These are phyloP conservation scores for Heterocephalus glaber DNA, from an alignment of 2,113 vertebrate genomes.

Conservation along the genomic window DNA sequence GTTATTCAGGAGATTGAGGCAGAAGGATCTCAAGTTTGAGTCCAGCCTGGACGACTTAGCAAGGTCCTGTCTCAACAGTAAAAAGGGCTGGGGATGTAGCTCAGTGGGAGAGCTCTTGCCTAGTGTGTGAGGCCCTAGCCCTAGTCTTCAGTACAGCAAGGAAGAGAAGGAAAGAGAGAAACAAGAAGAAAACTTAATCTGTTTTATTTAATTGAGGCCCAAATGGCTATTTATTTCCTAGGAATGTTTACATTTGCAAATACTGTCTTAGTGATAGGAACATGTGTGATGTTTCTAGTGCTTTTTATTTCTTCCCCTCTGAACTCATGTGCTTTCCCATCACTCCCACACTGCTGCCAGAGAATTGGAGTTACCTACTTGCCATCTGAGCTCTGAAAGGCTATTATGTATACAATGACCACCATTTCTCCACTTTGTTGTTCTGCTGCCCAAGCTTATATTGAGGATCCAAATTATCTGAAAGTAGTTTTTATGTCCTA, in stretches of 20 bases:
- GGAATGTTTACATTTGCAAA: not conserved
- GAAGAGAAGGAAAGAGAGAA: not conserved
- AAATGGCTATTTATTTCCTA: not conserved
- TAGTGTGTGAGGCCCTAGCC: not conserved
- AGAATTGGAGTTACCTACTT: not conserved
- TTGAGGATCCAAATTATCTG: not conserved
- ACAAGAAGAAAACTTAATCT: not conserved
- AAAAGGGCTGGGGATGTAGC: not conserved
- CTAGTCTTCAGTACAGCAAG: not conserved
- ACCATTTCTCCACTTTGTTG: conserved; percentile 17
- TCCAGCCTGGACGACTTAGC: not conserved
- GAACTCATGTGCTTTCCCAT: not conserved
- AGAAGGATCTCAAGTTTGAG: not conserved
- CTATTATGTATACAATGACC: not conserved
- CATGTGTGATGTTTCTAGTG: not conserved
- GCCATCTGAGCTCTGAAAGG: not conserved
- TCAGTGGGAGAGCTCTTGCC: not conserved
- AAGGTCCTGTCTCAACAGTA: not conserved
- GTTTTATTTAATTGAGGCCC: not conserved
- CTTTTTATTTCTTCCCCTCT: not conserved
- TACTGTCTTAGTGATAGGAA: not conserved
- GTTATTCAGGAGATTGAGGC: not conserved
- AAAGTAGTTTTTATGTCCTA: not conserved
- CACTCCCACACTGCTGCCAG: not conserved
- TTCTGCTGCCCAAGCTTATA: not conserved